phyloP scores from a whole-genome alignment of 2,888 invertebrate species.

The Reticulitermes lucifugus region DNA sequence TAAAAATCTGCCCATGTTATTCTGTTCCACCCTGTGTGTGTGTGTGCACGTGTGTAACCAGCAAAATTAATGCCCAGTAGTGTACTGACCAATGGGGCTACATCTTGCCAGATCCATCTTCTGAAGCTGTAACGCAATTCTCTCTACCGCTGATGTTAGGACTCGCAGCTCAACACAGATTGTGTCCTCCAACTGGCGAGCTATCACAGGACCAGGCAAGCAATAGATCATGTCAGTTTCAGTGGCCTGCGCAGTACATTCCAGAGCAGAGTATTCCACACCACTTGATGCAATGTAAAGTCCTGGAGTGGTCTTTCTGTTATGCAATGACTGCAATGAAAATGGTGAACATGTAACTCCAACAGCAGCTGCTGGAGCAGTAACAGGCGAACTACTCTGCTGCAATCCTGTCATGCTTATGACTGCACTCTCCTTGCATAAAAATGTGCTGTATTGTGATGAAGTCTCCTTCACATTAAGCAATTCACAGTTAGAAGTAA shows the following conservation, averaged over 20 bases:
- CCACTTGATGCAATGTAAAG: background rate
- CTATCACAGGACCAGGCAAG: constrained; percentile 40
- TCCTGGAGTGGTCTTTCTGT: too few relatives aligned
- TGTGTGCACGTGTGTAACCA: too few relatives aligned
- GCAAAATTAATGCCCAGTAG: background rate
- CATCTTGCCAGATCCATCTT: constrained; percentile 7
- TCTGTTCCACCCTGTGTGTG: too few relatives aligned
- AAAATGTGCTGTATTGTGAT: too few relatives aligned
- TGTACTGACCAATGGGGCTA: background rate
- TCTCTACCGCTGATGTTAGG: constrained; percentile 41
- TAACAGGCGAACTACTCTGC: background rate
- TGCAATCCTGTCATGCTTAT: background rate
- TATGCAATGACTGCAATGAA: background rate
- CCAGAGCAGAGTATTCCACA: background rate
- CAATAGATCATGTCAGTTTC: constrained; percentile 13
- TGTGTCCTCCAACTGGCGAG: constrained; percentile 45
- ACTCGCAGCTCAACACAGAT: constrained; percentile 46
- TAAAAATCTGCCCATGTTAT: too few relatives aligned
- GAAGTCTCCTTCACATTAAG: too few relatives aligned
- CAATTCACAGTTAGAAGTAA: too few relatives aligned
- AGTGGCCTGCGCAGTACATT: background rate
- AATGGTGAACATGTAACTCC: background rate
- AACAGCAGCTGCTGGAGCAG: background rate
- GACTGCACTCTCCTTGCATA: too few relatives aligned
- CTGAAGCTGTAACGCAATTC: constrained; percentile 32